Conservation (phyloP, 2,113 vertebrate species). For the Ciconia boyciana region DNA sequence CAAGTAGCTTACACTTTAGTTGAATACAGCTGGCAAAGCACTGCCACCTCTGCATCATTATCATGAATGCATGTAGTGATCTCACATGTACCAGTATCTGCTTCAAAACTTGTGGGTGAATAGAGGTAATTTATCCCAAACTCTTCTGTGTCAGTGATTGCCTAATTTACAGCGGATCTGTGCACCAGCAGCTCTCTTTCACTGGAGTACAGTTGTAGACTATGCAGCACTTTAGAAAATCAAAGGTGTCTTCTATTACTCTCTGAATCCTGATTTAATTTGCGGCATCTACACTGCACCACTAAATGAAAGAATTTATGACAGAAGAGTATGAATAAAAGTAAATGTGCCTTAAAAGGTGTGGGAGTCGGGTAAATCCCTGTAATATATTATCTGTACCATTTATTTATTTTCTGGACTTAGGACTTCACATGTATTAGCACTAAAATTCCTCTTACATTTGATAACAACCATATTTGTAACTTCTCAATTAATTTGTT, state of each 20-base stretch:
- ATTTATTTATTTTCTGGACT: neutral
- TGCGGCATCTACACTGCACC: neutral
- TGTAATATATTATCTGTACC: neutral
- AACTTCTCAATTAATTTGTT: neutral
- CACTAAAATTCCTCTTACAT: neutral
- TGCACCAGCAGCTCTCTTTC: constrained; percentile 9
- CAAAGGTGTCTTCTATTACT: neutral
- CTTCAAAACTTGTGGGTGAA: constrained; percentile 4
- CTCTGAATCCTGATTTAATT: neutral
- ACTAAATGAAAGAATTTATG: neutral
- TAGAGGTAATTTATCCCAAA: constrained; percentile 46
- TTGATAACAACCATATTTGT: neutral
- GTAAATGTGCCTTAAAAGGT: neutral
- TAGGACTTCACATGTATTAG: neutral
- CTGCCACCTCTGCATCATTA: constrained; percentile 10
- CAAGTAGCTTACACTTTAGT: constrained; percentile 3
- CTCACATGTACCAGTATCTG: neutral
- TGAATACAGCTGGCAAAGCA: constrained; percentile 46
- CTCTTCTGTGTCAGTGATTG: neutral
- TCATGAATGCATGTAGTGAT: constrained; percentile 4
- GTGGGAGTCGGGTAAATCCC: neutral
- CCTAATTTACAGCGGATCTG: neutral
- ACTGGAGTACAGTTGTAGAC: neutral
- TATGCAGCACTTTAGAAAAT: neutral
- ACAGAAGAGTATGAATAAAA: neutral